These are phyloP conservation scores for Liodrosophila aerea DNA, from an alignment of 2,888 invertebrate species.

Conservation along the genomic window DNA sequence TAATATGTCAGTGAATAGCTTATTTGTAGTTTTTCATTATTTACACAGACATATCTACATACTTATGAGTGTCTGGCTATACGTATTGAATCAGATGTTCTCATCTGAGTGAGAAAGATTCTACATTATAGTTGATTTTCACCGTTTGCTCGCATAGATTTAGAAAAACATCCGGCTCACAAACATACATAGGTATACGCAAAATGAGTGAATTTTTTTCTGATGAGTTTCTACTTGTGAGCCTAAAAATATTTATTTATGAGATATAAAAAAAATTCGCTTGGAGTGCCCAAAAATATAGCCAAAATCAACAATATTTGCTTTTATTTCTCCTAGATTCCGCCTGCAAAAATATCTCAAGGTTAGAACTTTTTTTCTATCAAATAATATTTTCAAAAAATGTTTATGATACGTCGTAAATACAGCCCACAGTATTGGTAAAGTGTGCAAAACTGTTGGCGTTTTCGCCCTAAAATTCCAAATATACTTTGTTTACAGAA, in stretches of 20 bases:
- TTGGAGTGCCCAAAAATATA: conserved; percentile 13
- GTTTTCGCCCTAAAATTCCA: conserved; percentile 39
- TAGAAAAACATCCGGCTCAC: conserved; percentile 27
- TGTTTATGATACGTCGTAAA: conserved; percentile 34
- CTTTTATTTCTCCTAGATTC: conserved; percentile 21
- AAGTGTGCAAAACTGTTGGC: conserved; percentile 9
- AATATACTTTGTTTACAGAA: conserved; percentile 32
- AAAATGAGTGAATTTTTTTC: conserved; percentile 5
- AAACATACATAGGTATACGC: not conserved
- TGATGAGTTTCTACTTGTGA: conserved; percentile 14
- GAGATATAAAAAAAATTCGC: conserved; percentile 5
- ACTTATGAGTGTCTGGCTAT: conserved; percentile 8
- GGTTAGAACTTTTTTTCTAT: conserved; percentile 49
- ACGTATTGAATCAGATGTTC: conserved; percentile 14
- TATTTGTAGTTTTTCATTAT: not conserved
- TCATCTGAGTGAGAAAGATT: conserved; percentile 8
- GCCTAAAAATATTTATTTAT: conserved; percentile 27
- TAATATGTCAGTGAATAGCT: not conserved
- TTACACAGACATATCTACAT: not conserved
- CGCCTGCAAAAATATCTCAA: conserved; percentile 43
- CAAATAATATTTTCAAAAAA: conserved; percentile 34
- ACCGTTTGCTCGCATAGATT: conserved; percentile 8
- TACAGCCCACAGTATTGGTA: conserved; percentile 16
- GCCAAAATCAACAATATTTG: conserved; percentile 1
- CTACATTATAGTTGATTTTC: conserved; percentile 16